These are phyloP conservation scores for Acronicta psi DNA, from an alignment of 2,888 invertebrate species.

Conservation along the genomic window DNA sequence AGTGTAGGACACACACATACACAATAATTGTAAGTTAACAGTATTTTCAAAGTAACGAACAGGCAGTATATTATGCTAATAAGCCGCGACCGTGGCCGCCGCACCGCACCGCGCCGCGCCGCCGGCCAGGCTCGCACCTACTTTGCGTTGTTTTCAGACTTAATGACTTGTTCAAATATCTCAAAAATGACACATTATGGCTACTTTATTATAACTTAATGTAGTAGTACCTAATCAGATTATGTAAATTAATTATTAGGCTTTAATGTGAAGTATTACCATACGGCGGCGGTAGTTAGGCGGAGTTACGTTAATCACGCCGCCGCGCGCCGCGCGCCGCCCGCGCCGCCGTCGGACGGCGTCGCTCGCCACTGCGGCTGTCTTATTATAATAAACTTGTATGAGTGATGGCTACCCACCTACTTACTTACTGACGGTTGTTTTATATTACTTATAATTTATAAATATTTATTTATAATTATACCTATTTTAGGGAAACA, in stretches of 20 bases:
- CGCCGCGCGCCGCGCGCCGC: background rate
- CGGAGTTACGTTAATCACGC: slow-evolving; percentile 52
- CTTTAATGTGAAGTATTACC: slow-evolving; percentile 46
- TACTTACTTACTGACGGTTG: background rate
- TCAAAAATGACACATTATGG: slow-evolving; percentile 33
- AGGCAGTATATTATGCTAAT: too few species aligned
- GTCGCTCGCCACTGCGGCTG: slow-evolving; percentile 43
- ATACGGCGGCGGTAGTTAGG: slow-evolving; percentile 50
- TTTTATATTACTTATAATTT: slow-evolving; percentile 23
- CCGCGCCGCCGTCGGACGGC: background rate
- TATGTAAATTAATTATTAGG: slow-evolving; percentile 38
- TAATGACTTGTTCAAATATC: slow-evolving; percentile 14
- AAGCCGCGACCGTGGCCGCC: too few species aligned
- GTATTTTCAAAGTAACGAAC: too few species aligned
- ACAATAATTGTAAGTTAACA: too few species aligned
- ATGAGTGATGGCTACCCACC: slow-evolving; percentile 8
- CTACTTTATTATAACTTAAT: slow-evolving; percentile 18
- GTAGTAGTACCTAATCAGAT: slow-evolving; percentile 38
- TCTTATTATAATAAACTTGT: slow-evolving; percentile 29
- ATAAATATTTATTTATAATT: background rate
- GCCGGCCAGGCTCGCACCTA: slow-evolving; percentile 9
- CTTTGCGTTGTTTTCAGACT: slow-evolving; percentile 5
- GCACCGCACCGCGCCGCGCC: background rate
- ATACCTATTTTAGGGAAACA: too few species aligned
- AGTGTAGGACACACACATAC: too few species aligned